A percentile compares a stretch with the other conserved stretches of the same genome.
These are phyloP conservation scores for Capitulum mitella DNA, from an alignment of 2,888 invertebrate species.

Conservation along the genomic window DNA sequence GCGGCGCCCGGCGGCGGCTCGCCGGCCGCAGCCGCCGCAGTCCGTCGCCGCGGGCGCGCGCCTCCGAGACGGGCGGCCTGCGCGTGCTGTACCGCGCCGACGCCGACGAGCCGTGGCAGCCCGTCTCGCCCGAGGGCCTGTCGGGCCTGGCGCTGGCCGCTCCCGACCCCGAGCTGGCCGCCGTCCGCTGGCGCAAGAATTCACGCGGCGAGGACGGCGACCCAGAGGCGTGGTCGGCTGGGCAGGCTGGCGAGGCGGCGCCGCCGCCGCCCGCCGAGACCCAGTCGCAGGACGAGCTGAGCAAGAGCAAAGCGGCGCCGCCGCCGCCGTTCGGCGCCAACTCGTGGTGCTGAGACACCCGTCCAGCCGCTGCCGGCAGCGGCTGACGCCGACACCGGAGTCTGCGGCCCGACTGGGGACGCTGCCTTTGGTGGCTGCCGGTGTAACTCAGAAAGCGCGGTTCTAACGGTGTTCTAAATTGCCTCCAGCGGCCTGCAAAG, in stretches of 20 bases:
- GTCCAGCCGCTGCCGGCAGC: too few species aligned
- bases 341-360: slow-evolving; percentile 18
- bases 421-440: too few species aligned
- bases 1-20: background rate
- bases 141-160: slow-evolving; percentile 1
- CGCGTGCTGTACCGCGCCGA: background rate
- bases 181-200: background rate
- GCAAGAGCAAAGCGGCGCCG: background rate
- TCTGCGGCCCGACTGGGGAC: too few species aligned
- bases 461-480: too few species aligned
- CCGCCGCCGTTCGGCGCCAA: background rate
- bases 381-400: too few species aligned
- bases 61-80: background rate
- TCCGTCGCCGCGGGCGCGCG: background rate
- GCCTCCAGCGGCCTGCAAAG: too few species aligned
- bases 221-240: background rate
- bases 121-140: slow-evolving; percentile 1
- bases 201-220: slow-evolving; percentile 23
- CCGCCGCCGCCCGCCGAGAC: background rate
- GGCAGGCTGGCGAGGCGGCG: background rate
- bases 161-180: slow-evolving; percentile 11
- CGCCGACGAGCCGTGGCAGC: background rate
- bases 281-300: slow-evolving; percentile 6
- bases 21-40: background rate
- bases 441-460: too few species aligned